Evolutionary conservation across 2,113 vertebrate genomes (phyloP), one percentile per base, ranked within the genome.

Genomic region (Thamnophis sirtalis): DNA sequence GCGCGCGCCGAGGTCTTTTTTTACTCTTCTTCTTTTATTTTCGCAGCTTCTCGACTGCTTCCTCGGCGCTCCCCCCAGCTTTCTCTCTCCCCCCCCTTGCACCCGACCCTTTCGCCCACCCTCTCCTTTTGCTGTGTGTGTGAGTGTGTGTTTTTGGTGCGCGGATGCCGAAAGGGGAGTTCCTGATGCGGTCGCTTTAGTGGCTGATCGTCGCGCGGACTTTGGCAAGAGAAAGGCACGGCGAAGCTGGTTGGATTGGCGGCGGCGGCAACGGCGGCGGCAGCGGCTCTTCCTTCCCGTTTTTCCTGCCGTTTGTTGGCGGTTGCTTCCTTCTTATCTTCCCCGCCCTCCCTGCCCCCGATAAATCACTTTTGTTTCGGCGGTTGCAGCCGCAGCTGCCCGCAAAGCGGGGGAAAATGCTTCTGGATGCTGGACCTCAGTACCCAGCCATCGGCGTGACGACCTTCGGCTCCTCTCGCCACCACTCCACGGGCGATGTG

Each of bases 401-500:
- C 19, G 89, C 51, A 38, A 55, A 48, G 24, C 90, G 96, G 97
- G 96, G 0, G 8, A 97, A 98, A 98, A 99, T 99, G 99, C 99
- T 99, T 97, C 97, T 99, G 98, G 99, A 99, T 98, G 99, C 99
- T 94, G 99, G 99, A 98, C 98, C 99, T 95, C 99, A 99, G 98
- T 99, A 99, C 96, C 99, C 99, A 89, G 98, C 99, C 96, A 98
- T 99, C 98, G 99, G 99, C 96, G 99, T 99, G 98, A 99, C 99
- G 98, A 99, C 99, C 96, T 99, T 99, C 97, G 99, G 99, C 97
- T 99, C 99, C 95, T 98, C 98, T 89, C 98, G 99, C 97, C 99
- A 99, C 97, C 99, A 99, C 98, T 98, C 99, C 97, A 97, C 99
- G 97, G 99, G 98, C 97, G 99, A 99, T 97, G 99, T 99, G 97